Evolutionary conservation across 2,888 invertebrate genomes (phyloP).

Genomic region (Allacma fusca): DNA sequence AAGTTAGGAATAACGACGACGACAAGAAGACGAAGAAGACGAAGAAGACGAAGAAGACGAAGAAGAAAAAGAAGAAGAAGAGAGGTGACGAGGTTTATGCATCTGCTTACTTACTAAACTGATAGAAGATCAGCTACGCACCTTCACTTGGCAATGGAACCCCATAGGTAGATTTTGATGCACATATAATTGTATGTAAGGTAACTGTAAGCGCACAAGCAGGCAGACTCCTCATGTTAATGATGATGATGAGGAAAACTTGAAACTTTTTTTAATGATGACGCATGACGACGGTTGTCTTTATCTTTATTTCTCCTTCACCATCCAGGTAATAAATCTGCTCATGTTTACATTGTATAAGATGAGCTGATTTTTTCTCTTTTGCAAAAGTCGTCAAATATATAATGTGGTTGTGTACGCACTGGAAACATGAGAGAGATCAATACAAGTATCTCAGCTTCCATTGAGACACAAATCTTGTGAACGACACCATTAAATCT

Average conservation of each 20-base stretch:
- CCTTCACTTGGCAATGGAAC: too few species aligned
- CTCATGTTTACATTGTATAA: constrained; percentile 28
- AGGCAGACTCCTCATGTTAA: not conserved
- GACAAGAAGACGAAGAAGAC: not conserved
- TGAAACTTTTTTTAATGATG: constrained; percentile 35
- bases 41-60: not conserved
- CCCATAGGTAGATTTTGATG: too few species aligned
- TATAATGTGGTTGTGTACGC: not conserved
- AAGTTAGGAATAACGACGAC: too few species aligned
- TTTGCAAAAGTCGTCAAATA: constrained; percentile 19
- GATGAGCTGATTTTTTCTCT: constrained; percentile 23
- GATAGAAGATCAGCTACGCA: not conserved
- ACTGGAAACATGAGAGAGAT: not conserved
- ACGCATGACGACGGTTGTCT: constrained; percentile 34
- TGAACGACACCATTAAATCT: not conserved
- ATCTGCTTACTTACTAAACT: too few species aligned
- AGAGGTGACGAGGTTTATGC: too few species aligned
- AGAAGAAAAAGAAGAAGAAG: not conserved
- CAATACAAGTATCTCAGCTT: not conserved
- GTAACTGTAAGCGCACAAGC: too few species aligned
- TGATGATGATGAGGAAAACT: constrained; percentile 7
- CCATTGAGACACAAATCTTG: not conserved
- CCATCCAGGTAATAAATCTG: constrained; percentile 41
- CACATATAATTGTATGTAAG: too few species aligned
- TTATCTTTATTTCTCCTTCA: constrained; percentile 35